A percentile compares a stretch with the other conserved stretches of the same genome.
Conservation (phyloP, 2,888 invertebrate species). For the Nebria brevicollis region DNA sequence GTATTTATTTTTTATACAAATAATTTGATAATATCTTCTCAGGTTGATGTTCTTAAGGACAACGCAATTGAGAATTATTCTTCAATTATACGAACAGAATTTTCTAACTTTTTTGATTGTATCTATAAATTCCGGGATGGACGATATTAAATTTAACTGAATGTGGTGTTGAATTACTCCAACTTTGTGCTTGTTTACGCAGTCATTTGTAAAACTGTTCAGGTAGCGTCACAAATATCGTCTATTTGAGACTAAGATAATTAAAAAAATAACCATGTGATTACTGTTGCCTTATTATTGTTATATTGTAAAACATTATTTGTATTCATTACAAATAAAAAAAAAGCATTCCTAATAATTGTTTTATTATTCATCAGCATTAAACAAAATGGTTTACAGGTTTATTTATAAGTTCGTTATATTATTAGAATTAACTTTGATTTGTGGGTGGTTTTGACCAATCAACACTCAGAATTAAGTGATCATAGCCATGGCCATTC, state of each 20-base stretch:
- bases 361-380: neutral
- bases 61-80: neutral
- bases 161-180: neutral
- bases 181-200: neutral
- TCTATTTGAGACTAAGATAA: no score
- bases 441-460: conserved; percentile 87
- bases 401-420: neutral
- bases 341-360: neutral
- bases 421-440: conserved; percentile 48
- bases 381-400: conserved; percentile 3
- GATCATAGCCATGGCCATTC: conserved; percentile 96
- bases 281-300: no score
- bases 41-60: neutral
- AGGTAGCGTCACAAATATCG: no score
- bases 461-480: conserved; percentile 97
- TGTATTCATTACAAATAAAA: neutral
- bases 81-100: neutral
- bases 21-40: neutral
- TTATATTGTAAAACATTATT: no score
- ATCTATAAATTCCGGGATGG: neutral
- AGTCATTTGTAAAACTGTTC: no score
- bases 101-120: neutral
- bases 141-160: neutral
- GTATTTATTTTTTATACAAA: neutral
- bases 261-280: no score